These are phyloP conservation scores for Drosophila monieri DNA, from an alignment of 2,888 invertebrate species.

Conservation along the genomic window DNA sequence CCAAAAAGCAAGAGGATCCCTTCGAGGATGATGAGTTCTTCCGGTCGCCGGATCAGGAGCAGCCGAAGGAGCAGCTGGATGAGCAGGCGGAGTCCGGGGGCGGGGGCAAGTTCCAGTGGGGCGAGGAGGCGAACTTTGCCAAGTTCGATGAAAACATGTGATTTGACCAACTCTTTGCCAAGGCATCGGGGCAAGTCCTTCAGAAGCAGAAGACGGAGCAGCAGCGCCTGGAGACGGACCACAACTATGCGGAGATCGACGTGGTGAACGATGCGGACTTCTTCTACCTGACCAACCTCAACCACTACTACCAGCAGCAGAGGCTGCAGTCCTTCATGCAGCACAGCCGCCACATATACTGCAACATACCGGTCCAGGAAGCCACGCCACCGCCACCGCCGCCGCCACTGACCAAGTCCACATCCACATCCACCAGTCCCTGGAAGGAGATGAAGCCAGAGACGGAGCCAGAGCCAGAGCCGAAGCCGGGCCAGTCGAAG, in stretches of 20 bases:
- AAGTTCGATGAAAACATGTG: constrained; percentile 85
- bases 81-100: constrained; percentile 24
- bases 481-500: not conserved
- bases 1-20: constrained; percentile 93
- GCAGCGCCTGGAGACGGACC: constrained; percentile 6
- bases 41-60: constrained; percentile 82
- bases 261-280: constrained; percentile 75
- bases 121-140: constrained; percentile 83
- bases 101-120: constrained; percentile 79
- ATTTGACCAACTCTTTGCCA: constrained; percentile 82
- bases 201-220: not conserved
- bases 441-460: constrained; percentile 56
- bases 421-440: constrained; percentile 65
- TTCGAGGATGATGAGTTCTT: constrained; percentile 96
- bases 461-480: not conserved
- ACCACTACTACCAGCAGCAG: constrained; percentile 77
- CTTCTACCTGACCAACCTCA: constrained; percentile 78
- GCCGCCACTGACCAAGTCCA: constrained; percentile 43
- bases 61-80: constrained; percentile 17
- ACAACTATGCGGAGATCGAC: constrained; percentile 77
- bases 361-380: constrained; percentile 52
- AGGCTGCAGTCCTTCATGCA: constrained; percentile 46
- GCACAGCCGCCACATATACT: constrained; percentile 50
- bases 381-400: not conserved
- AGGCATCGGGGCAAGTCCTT: constrained; percentile 45